These are phyloP conservation scores for Hemiscyllium ocellatum DNA, from an alignment of 2,113 vertebrate species.

Conservation along the genomic window DNA sequence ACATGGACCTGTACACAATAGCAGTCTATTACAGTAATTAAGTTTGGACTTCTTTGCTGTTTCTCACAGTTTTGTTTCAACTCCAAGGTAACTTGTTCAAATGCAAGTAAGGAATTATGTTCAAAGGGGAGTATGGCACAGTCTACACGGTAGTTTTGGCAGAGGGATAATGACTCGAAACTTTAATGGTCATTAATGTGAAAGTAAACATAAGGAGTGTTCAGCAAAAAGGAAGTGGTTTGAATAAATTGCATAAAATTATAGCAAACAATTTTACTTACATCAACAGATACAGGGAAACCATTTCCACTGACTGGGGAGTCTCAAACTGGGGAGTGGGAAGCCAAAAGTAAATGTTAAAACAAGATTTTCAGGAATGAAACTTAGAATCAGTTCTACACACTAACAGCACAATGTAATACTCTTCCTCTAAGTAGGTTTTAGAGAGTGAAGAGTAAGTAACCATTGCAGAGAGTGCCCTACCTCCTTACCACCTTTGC, in stretches of 20 bases:
- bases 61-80: background rate
- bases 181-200: background rate
- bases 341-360: no score
- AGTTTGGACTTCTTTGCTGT: background rate
- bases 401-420: no score
- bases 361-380: no score
- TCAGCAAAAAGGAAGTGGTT: background rate
- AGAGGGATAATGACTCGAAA: background rate
- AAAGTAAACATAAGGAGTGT: background rate
- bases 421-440: no score
- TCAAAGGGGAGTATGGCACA: background rate
- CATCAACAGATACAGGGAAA: background rate
- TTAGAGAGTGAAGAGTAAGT: no score
- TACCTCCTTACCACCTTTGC: no score
- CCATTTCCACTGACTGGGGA: no score
- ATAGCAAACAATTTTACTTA: background rate
- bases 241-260: no score
- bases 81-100: background rate
- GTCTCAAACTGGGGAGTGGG: no score
- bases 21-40: background rate
- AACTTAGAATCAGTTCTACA: no score
- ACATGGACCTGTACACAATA: background rate
- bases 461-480: no score
- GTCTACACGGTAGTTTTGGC: background rate
- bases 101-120: background rate